Base-by-base conservation (phyloP, 2,113 vertebrate genomes). In the Todiramphus saurophagus region DNA sequence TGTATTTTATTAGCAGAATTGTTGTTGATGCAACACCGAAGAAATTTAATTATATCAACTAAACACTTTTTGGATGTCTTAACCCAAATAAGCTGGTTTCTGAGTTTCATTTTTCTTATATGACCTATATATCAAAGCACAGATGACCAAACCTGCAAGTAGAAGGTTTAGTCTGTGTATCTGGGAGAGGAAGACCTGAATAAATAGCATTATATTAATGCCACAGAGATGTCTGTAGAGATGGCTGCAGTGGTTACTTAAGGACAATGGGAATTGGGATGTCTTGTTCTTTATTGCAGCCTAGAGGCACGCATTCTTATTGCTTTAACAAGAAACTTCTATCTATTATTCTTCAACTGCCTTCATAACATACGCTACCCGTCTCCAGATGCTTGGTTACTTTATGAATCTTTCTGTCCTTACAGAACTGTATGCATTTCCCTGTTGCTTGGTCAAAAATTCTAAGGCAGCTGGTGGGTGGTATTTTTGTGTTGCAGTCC, bases 301-400 rank as follows among this genome's bases (percentile, higher is more conserved):
- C 94, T 84, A 66, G 25, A 83, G 92, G 85, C 89, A 87, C 4
- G 2, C 92, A 95, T 96, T 97, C 93, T 95, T 95, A 89, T 86
- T 90, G 43, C n/a, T 89, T 89, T 93, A 96, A 94, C 89, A 50
- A 94, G 94, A 76, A 95, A 90, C 73, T 93, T 95, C 92, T 86
- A 68, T 90, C 94, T 90, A 94, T 96, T 94, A 80, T 97, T 96
- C 73, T 89, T 86, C 66, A 78, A n/a, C 69, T 96, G 55, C 24
- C 60, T 93, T 95, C 69, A 44, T 43, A 89, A 60, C 59, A 16
- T 63, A 53, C 0, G 0, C 58, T 89, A 30, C 83, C 44, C 73
- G 30, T 87, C 90, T 94, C 87, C 94, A 96, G 89, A 96, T 84
- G 86, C 27, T 55, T 17, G 28, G 25, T 46, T 67, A 39, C 43